Evolutionary conservation across 2,888 invertebrate genomes (phyloP).

Genomic region (Ommatoiulus sabulosus): DNA sequence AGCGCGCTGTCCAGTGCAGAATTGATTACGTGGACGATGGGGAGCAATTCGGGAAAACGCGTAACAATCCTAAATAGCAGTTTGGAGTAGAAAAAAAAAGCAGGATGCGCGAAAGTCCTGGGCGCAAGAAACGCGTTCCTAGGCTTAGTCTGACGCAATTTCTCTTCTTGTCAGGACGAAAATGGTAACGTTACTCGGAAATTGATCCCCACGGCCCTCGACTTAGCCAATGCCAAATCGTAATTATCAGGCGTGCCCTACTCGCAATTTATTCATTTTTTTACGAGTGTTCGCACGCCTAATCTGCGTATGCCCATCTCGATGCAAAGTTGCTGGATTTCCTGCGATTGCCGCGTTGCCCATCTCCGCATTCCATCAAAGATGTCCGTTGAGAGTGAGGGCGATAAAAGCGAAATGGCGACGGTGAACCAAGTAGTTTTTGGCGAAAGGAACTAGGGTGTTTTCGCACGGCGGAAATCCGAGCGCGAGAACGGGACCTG

Average conservation of each 20-base stretch:
- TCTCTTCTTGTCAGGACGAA: neutral
- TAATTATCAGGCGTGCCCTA: constrained; percentile 28
- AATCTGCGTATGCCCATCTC: constrained; percentile 15
- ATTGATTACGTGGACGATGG: constrained; percentile 22
- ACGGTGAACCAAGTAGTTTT: neutral
- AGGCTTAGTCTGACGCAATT: neutral
- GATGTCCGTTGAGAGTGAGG: neutral
- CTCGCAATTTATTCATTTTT: neutral
- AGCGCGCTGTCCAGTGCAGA: neutral
- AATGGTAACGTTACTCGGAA: neutral
- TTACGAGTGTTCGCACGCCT: neutral
- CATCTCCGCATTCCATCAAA: constrained; percentile 8
- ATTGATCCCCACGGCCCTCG: constrained; percentile 13
- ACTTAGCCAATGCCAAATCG: constrained; percentile 12
- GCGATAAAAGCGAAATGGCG: neutral
- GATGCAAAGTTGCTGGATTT: neutral
- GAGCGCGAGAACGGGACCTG: neutral
- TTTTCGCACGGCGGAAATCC: neutral
- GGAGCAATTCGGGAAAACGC: constrained; percentile 6
- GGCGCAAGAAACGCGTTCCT: neutral
- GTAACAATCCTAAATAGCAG: constrained; percentile 16
- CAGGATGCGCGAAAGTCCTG: neutral
- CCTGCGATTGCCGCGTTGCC: neutral
- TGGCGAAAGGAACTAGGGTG: neutral
- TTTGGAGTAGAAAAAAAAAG: neutral